Percentiles rank a stretch among this genome's conserved stretches.
Conservation (phyloP, 2,888 invertebrate species). For the Eudasyphora cyanicolor region DNA sequence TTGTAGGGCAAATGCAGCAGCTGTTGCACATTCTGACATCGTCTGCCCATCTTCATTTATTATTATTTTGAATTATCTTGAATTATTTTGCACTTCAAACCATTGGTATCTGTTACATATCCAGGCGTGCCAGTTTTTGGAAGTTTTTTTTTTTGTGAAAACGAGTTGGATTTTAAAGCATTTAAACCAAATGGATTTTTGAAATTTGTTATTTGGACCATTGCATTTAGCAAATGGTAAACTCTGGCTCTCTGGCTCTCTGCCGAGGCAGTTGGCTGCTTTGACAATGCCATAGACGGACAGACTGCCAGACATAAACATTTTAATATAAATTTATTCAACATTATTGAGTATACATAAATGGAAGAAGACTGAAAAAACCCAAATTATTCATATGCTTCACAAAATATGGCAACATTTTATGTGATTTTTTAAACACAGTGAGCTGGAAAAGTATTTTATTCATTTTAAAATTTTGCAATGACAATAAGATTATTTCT, state of each 20-base stretch:
- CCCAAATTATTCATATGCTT: too few species aligned
- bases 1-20: not conserved
- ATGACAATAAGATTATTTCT: too few species aligned
- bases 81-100: not conserved
- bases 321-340: not conserved
- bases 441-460: too few species aligned
- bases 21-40: conserved; percentile 4
- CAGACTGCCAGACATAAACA: not conserved
- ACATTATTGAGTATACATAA: too few species aligned
- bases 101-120: not conserved
- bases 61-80: too few species aligned
- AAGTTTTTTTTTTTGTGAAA: not conserved
- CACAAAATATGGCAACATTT: too few species aligned
- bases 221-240: not conserved
- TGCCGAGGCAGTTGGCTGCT: not conserved
- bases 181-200: conserved; percentile 5
- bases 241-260: too few species aligned
- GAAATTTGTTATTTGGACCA: not conserved
- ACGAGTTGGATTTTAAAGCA: not conserved
- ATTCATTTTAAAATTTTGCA: too few species aligned
- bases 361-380: too few species aligned
- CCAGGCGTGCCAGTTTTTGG: not conserved
- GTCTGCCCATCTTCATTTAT: not conserved
- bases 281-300: not conserved
- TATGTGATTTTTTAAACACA: too few species aligned